Conservation (phyloP, 2,797 vertebrate genomes). For the Pristis pectinata region DNA sequence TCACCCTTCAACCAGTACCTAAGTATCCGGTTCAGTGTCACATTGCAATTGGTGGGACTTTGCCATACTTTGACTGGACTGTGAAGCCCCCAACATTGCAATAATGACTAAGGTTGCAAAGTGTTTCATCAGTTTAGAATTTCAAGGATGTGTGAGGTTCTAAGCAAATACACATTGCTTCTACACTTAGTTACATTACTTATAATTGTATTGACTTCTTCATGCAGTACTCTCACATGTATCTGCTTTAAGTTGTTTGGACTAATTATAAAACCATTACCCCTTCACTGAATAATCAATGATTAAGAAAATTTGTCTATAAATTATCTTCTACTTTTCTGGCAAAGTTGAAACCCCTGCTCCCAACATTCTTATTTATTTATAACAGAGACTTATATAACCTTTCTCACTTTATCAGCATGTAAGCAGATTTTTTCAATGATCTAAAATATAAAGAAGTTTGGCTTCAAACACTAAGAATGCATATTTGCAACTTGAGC, state of each 20-base stretch:
- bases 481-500: background rate
- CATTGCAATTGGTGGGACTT: no score
- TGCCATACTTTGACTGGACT: background rate
- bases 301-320: background rate
- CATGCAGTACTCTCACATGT: background rate
- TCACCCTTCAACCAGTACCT: background rate
- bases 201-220: background rate
- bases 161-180: background rate
- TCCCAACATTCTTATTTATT: background rate
- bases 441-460: background rate
- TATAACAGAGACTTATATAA: background rate
- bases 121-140: background rate
- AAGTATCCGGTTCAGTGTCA: background rate
- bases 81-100: background rate
- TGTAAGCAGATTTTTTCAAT: background rate
- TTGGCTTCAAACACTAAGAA: background rate
- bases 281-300: background rate
- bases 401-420: background rate
- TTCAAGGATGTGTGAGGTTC: background rate
- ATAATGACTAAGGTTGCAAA: background rate
- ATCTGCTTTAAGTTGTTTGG: background rate
- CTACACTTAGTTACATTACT: background rate
- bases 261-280: background rate
- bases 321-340: background rate
- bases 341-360: background rate